phyloP scores from a whole-genome alignment of 1,140 invertebrate species.

The Leptinotarsa undecemlineata region DNA sequence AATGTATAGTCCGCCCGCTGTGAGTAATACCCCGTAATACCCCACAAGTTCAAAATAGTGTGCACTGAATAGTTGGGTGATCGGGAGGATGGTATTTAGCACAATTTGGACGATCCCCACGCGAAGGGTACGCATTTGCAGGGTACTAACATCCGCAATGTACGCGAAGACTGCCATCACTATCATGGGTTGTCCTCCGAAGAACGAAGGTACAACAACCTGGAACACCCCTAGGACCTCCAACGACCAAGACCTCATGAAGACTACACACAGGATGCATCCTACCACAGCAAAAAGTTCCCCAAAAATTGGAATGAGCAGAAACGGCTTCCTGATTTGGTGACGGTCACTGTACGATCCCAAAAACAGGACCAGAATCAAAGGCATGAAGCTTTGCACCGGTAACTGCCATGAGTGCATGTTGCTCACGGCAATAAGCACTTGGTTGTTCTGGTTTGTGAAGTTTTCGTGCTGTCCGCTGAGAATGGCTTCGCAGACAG shows the following conservation, averaged over 20 bases:
- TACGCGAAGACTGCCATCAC: constrained; percentile 63
- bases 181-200: constrained; percentile 61
- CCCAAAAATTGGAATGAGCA: constrained; percentile 64
- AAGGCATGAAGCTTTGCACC: constrained; percentile 55
- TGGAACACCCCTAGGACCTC: constrained; percentile 61
- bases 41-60: constrained; percentile 45
- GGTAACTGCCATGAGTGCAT: constrained; percentile 53
- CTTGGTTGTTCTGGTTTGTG: constrained; percentile 41
- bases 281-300: constrained; percentile 59
- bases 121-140: constrained; percentile 60
- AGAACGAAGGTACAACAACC: constrained; percentile 60
- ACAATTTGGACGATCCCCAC: constrained; percentile 62
- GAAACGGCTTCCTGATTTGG: constrained; percentile 66
- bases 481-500: constrained; percentile 56
- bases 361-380: constrained; percentile 65
- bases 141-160: constrained; percentile 61
- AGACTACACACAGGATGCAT: constrained; percentile 60
- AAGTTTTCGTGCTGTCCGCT: constrained; percentile 48
- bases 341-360: constrained; percentile 69
- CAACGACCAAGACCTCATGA: constrained; percentile 59
- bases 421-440: constrained; percentile 49
- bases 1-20: constrained; percentile 40
- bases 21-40: constrained; percentile 46
- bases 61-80: constrained; percentile 47
- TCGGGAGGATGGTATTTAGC: constrained; percentile 48